A percentile compares a stretch with the other conserved stretches of the same genome.
These are phyloP conservation scores for Lagodon rhomboides DNA, from an alignment of 2,797 vertebrate genomes.

Conservation along the genomic window DNA sequence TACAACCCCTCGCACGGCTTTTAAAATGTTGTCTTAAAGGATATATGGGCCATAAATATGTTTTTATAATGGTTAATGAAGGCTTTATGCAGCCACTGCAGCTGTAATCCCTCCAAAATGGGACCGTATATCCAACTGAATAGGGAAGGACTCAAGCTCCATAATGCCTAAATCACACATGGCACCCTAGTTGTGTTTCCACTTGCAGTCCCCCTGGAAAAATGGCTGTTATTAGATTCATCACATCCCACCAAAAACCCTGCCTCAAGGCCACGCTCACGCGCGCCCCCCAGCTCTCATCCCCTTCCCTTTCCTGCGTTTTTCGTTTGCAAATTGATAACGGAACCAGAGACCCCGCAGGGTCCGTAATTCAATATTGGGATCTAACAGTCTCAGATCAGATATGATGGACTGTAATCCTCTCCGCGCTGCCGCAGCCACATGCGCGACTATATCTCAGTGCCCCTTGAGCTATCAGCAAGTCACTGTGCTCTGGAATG, in stretches of 20 bases:
- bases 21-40: conserved; percentile 53
- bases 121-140: conserved; percentile 53
- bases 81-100: conserved; percentile 50
- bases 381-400: conserved; percentile 85
- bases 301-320: conserved; percentile 53
- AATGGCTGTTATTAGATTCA: conserved; percentile 63
- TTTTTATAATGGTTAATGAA: conserved; percentile 65
- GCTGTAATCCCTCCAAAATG: conserved; percentile 61
- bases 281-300: neutral
- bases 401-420: conserved; percentile 86
- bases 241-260: conserved; percentile 52
- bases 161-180: conserved; percentile 57
- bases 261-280: conserved; percentile 48
- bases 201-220: conserved; percentile 36
- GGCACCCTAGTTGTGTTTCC: conserved; percentile 38
- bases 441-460: conserved; percentile 71
- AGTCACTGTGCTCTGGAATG: conserved; percentile 42
- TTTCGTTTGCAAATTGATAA: conserved; percentile 84
- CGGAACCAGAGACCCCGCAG: conserved; percentile 76
- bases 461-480: conserved; percentile 64
- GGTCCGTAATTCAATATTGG: conserved; percentile 85
- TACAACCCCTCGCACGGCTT: conserved; percentile 23
- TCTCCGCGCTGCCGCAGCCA: conserved; percentile 74
- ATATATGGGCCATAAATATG: conserved; percentile 54
- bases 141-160: conserved; percentile 27